Percentiles rank a stretch among this genome's conserved stretches.
Conservation (phyloP, 2,113 vertebrate genomes). For the Xiphias gladius region DNA sequence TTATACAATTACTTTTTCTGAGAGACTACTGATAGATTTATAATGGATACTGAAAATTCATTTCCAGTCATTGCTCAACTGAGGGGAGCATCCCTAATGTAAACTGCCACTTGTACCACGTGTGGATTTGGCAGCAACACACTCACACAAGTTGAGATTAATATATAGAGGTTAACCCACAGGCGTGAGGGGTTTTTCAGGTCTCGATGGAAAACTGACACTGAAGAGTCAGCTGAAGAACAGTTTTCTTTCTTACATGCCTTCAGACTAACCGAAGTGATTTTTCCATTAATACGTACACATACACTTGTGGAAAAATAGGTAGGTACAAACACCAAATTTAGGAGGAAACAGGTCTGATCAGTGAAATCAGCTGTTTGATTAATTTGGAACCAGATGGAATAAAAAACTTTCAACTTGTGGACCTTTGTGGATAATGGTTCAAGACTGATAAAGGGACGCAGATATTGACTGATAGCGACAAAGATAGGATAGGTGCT, state of each 20-base stretch:
- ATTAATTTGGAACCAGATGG: not conserved
- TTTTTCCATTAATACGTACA: not conserved
- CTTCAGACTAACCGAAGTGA: conserved; percentile 1
- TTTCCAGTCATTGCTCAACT: too few species aligned
- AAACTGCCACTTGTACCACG: not conserved
- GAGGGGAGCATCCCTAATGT: not conserved
- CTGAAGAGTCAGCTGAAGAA: not conserved
- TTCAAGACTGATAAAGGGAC: not conserved
- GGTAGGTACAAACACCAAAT: too few species aligned
- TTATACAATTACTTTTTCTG: too few species aligned
- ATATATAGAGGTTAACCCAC: not conserved
- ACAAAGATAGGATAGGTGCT: too few species aligned
- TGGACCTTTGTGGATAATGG: not conserved
- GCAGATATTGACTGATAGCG: not conserved
- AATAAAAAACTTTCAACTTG: not conserved
- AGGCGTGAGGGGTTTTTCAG: not conserved
- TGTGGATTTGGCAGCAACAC: not conserved
- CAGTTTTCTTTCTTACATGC: conserved; percentile 16
- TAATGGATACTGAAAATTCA: too few species aligned
- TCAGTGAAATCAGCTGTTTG: not conserved
- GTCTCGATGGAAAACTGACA: not conserved
- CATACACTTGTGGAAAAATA: not conserved
- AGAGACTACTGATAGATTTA: too few species aligned
- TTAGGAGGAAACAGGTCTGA: not conserved
- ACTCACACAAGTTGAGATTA: not conserved